A percentile compares a stretch with the other conserved stretches of the same genome.
Evolutionary conservation across 2,797 vertebrate genomes (phyloP).

Genomic region (Brotula barbata): DNA sequence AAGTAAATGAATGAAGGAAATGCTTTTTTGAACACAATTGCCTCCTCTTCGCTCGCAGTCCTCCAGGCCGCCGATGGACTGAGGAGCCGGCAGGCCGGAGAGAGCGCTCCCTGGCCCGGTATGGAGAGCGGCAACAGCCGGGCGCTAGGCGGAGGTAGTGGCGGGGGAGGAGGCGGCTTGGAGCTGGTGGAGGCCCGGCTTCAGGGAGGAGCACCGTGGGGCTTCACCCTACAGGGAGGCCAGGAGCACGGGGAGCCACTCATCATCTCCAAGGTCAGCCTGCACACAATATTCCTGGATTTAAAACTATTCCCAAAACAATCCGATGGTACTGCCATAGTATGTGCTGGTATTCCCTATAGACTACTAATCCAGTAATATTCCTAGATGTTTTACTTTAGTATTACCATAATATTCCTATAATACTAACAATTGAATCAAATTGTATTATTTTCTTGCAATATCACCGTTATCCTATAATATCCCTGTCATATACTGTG

Average conservation of each 20-base stretch:
- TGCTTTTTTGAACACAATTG: conserved; percentile 29
- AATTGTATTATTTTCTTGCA: no score
- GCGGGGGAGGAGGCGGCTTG: conserved; percentile 59
- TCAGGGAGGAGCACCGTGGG: conserved; percentile 93
- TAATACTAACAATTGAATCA: no score
- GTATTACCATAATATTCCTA: no score
- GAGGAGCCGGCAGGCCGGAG: conserved; percentile 31
- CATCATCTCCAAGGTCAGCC: conserved; percentile 93
- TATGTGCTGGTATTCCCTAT: no score
- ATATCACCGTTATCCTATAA: no score
- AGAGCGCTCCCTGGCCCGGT: conserved; percentile 35
- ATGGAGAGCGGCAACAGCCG: conserved; percentile 58
- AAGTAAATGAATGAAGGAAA: conserved; percentile 42
- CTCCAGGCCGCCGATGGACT: conserved; percentile 26
- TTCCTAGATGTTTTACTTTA: no score
- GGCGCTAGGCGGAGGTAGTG: conserved; percentile 56
- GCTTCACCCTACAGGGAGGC: conserved; percentile 93
- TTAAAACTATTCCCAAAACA: no score
- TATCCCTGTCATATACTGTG: no score
- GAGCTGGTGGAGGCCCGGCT: conserved; percentile 86
- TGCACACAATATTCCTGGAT: no score
- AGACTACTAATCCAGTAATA: no score
- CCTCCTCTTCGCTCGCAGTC: conserved; percentile 7
- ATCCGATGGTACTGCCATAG: no score
- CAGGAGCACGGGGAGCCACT: conserved; percentile 88